phyloP scores from a whole-genome alignment of 1,140 invertebrate species.

The Euwallacea similis region DNA sequence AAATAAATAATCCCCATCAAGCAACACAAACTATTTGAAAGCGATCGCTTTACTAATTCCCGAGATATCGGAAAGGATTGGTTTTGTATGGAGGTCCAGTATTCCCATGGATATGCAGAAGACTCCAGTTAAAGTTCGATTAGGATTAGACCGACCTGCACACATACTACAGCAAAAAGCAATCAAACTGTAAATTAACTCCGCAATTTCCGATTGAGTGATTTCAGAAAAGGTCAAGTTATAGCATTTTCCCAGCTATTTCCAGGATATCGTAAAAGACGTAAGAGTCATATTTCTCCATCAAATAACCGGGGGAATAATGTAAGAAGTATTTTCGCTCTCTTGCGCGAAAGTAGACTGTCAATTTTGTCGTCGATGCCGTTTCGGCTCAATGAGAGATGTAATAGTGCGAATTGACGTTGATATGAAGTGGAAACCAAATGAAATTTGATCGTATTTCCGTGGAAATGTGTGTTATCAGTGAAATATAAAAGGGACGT shows the following conservation, averaged over 20 bases:
- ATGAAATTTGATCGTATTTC: constrained; percentile 24
- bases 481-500: neutral
- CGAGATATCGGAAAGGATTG: no score
- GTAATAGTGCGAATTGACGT: constrained; percentile 21
- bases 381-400: constrained; percentile 19
- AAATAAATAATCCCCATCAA: no score
- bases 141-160: no score
- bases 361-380: constrained; percentile 25
- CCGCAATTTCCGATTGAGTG: neutral
- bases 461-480: neutral
- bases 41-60: no score
- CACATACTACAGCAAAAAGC: neutral
- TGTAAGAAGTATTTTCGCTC: constrained; percentile 20
- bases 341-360: constrained; percentile 22
- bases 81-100: no score
- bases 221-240: constrained; percentile 8
- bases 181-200: neutral
- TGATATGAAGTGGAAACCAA: constrained; percentile 33
- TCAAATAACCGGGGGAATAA: constrained; percentile 25
- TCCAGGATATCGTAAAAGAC: constrained; percentile 23
- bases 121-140: no score
- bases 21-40: no score
- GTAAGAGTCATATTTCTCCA: constrained; percentile 19
- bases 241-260: constrained; percentile 18
- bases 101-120: no score